Evolutionary conservation across 1,140 invertebrate genomes (phyloP).

Genomic region (Globodera ellingtonae): DNA sequence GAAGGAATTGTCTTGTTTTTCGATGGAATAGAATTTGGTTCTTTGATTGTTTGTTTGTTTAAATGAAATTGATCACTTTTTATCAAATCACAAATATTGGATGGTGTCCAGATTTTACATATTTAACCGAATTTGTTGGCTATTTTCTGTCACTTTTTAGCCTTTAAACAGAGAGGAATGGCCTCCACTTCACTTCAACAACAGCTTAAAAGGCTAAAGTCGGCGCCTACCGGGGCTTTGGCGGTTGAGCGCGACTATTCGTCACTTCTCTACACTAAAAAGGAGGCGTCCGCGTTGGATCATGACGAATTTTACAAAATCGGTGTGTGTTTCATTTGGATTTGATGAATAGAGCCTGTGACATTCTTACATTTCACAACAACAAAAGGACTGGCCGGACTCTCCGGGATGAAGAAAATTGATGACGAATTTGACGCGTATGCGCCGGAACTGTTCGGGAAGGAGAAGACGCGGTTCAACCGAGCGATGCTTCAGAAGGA

Average conservation of each 20-base stretch:
- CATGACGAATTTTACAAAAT: slow-evolving; percentile 48
- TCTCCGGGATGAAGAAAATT: slow-evolving; percentile 46
- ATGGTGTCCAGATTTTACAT: background rate
- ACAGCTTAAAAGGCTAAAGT: slow-evolving; percentile 42
- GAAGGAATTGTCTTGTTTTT: no score
- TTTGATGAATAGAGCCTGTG: background rate
- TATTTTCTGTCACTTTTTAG: background rate
- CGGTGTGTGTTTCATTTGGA: slow-evolving; percentile 28
- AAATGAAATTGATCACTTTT: slow-evolving; percentile 2
- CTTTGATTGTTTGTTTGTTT: no score
- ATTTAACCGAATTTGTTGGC: background rate
- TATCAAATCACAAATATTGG: no score
- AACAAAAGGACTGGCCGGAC: slow-evolving; percentile 36
- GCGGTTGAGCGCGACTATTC: slow-evolving; percentile 43
- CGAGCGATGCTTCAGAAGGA: slow-evolving; percentile 42
- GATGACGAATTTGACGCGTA: slow-evolving; percentile 39
- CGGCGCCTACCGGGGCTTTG: slow-evolving; percentile 27
- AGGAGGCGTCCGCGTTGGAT: slow-evolving; percentile 45
- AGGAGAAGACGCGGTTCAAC: slow-evolving; percentile 33
- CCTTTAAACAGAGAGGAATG: slow-evolving; percentile 6
- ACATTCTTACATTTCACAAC: background rate
- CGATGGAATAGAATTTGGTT: no score
- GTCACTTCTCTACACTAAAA: slow-evolving; percentile 43
- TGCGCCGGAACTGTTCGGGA: slow-evolving; percentile 40
- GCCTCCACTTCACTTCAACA: slow-evolving; percentile 28